Evolutionary conservation across 64 coral and sea anemone genomes (phyloP).

Genomic region (Porites lutea): DNA sequence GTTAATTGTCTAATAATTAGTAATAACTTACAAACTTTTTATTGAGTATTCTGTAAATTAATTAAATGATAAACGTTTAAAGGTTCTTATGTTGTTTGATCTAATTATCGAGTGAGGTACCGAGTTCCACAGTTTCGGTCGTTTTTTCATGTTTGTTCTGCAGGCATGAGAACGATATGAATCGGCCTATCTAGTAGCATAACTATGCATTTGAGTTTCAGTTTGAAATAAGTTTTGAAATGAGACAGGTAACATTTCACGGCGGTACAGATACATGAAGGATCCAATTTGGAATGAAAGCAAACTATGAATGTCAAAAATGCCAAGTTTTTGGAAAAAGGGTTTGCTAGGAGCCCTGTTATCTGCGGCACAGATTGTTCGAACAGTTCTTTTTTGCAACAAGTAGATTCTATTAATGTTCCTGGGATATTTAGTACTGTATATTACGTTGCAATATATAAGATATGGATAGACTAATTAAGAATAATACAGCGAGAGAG

Average conservation of each 20-base stretch:
- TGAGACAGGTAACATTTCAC: background rate
- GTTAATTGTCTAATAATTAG: no score
- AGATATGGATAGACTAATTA: no score
- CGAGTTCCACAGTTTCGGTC: background rate
- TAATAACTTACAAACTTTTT: no score
- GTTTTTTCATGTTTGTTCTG: background rate
- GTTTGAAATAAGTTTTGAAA: background rate
- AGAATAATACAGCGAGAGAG: no score
- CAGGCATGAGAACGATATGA: background rate
- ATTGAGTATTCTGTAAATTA: no score
- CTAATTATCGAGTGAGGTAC: background rate
- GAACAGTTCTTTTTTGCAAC: no score
- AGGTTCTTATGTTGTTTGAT: background rate
- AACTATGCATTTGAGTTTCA: background rate
- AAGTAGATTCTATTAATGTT: no score
- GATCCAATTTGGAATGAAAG: background rate
- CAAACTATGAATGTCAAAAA: background rate
- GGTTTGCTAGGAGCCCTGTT: background rate
- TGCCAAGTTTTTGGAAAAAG: background rate
- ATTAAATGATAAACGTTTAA: no score
- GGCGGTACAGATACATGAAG: background rate
- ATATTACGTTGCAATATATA: no score
- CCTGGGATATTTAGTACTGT: no score
- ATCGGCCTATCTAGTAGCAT: background rate
- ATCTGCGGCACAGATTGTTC: no score